Base-by-base conservation (phyloP, 1,140 invertebrate species). In the Panonychus citri region DNA sequence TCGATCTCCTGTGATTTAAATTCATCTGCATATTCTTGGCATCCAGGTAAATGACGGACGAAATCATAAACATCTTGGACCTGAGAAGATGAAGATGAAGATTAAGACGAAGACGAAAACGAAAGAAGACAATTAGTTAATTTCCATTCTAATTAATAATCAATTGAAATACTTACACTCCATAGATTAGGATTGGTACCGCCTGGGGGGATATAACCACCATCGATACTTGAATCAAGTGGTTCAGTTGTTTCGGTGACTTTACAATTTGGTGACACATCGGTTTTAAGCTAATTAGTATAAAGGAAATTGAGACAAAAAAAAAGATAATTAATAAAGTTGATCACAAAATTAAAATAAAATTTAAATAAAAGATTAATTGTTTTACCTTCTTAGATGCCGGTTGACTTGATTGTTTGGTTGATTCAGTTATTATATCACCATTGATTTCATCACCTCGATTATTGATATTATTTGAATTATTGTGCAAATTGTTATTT, bases 1-100 rank as follows among this genome's bases (percentile, higher is more conserved):
- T 95, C 89, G 60, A 96, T 94, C 70, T 95, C 89, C 67, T 95
- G 88, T 53, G 84, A 79, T 1, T 81, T 77, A 72, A 96, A 96
- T 67, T 94, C 89, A 66, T 94, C 87, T 0, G 87, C 89, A 66
- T 94, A 94, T 63, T 87, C 82, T 1, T 80, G 76, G 67, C 89
- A 94, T 0, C 88, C 90, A 0, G 82, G 82, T 56, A 93, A 72
- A 60, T 78, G 81, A 56, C 80, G 76, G 58, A 93, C 84, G 63
- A 91, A 93, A 43, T 91, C 84, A 53, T 70, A 71, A n/a, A 76
- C 74, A 54, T 76, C 74, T 46, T 68, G 63, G 17, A 75, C 73
- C 64, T 68, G 30, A 17, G 28, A 34, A 40, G 51, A 57, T 2
- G 39, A 39, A 56, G 40, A 48, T 27, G 58, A 46, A 13, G 2